Conservation (phyloP, 2,113 vertebrate genomes). For the Acrocephalus arundinaceus region DNA sequence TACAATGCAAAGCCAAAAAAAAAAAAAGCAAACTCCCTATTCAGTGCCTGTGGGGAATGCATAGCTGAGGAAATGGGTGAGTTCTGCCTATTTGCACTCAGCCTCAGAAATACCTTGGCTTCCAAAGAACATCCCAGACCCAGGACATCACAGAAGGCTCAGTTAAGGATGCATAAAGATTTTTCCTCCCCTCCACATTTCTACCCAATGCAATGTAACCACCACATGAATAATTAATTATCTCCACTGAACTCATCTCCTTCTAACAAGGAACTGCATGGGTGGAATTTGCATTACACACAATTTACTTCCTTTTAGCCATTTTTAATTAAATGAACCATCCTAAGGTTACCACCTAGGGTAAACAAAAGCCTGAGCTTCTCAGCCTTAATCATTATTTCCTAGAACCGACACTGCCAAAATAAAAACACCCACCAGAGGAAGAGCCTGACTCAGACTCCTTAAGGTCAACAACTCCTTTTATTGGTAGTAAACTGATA, state of each 20-base stretch:
- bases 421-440: neutral
- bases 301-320: constrained; percentile 22
- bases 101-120: neutral
- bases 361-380: constrained; percentile 12
- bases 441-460: neutral
- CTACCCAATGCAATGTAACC: neutral
- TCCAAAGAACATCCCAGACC: neutral
- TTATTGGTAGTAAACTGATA: constrained; percentile 2
- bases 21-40: neutral
- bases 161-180: neutral
- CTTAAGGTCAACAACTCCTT: neutral
- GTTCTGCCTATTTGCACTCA: neutral
- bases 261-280: neutral
- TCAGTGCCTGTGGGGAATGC: neutral
- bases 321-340: constrained; percentile 28
- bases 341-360: neutral
- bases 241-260: neutral
- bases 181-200: neutral
- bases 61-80: neutral
- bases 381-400: neutral
- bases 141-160: neutral
- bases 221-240: neutral
- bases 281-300: constrained; percentile 27
- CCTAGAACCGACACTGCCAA: neutral
- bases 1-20: neutral